Evolutionary conservation across 2,113 vertebrate genomes (phyloP), one percentile per base, ranked within the genome.

Genomic region (Xyrauchen texanus): DNA sequence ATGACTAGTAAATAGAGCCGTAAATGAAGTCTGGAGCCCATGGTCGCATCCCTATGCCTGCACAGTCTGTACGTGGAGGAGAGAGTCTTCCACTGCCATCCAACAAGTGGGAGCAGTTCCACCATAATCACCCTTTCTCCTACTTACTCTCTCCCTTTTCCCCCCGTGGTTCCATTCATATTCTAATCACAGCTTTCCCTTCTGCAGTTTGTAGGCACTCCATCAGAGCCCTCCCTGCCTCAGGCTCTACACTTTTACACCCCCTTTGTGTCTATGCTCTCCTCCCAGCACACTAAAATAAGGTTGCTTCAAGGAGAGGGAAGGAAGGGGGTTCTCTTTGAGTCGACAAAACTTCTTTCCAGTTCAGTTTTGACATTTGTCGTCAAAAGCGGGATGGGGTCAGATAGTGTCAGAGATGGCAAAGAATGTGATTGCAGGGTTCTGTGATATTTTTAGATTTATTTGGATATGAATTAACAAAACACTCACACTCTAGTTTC

Each of bases 171-270:
- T 94, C 95, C 92, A 99, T 99, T 99, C 97, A 99, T 98, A 99
- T 99, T 98, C 97, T 98, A 98, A 99, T 99, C 97, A 99, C 97
- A 96, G 95, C 94, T 95, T 96, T 95, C 94, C 94, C 96, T 95
- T 93, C 95, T 95, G 93, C 92, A 95, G 94, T 95, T 94, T 89
- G 91, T 91, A 95, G 94, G 94, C 96, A 95, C 96, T 98, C 95
- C 94, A 94, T 94, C 94, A 93, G 91, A 95, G 93, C 92, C 93
- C 93, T 91, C 92, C 77, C 90, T 93, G 92, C 92, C 88, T 89
- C 88, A 85, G 88, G 95, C 93, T 95, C 92, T 94, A 93, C 95
- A 93, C 94, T 93, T 95, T 95, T 94, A 93, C 94, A 94, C 93
- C 91, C 60, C 89, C 86, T 93, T 93, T 94, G 92, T 93, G 90